phyloP scores from a whole-genome alignment of 2,888 invertebrate genomes.

The Drosophila atroscutellata region DNA sequence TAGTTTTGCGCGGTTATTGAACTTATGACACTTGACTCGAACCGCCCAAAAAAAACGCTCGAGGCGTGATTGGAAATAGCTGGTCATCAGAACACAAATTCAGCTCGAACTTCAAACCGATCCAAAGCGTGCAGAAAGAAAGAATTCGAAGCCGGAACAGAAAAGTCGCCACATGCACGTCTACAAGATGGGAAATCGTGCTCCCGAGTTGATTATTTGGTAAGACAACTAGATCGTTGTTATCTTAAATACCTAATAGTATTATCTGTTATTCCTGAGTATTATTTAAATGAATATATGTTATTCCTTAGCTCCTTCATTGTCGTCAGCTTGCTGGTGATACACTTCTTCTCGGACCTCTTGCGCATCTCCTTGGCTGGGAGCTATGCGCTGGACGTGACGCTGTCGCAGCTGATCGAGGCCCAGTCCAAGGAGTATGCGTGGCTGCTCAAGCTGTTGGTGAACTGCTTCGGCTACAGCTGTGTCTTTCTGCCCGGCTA shows the following conservation, averaged over 20 bases:
- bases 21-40: conserved; percentile 72
- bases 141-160: neutral
- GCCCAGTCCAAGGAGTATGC: conserved; percentile 86
- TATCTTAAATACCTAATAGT: neutral
- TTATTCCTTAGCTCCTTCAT: conserved; percentile 72
- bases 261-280: neutral
- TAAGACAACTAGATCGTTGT: conserved; percentile 24
- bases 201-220: conserved; percentile 85
- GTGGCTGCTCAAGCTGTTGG: conserved; percentile 91
- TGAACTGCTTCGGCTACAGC: conserved; percentile 94
- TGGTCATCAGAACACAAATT: conserved; percentile 15
- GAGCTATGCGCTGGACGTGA: conserved; percentile 74
- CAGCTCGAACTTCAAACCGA: conserved; percentile 15
- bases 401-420: conserved; percentile 84
- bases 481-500: conserved; percentile 95
- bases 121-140: conserved; percentile 13
- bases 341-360: conserved; percentile 83
- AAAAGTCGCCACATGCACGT: conserved; percentile 50
- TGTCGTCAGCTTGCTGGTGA: conserved; percentile 78
- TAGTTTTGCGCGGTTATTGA: conserved; percentile 70
- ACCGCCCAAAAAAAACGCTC: conserved; percentile 45
- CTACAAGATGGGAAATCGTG: conserved; percentile 82
- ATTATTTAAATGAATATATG: neutral
- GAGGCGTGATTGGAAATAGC: conserved; percentile 27
- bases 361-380: conserved; percentile 84